Base-by-base conservation (phyloP, 2,113 vertebrate species). In the Pluvialis apricaria region DNA sequence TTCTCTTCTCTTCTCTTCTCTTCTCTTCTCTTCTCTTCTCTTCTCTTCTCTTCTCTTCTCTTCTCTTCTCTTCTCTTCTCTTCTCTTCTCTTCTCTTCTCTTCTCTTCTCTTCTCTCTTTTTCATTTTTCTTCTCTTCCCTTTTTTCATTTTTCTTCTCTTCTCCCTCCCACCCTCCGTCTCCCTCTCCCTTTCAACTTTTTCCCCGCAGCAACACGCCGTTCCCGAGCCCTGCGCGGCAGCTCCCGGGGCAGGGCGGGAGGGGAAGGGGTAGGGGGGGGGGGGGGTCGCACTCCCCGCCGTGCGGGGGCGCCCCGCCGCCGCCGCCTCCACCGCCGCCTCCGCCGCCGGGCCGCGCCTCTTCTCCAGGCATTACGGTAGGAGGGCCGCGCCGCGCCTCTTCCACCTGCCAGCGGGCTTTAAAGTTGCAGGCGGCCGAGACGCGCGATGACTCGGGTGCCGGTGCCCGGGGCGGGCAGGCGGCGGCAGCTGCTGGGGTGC, bases 401-500 rank as follows among this genome's bases (percentile, higher is more conserved):
- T 97, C 96, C 98, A 98, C 97, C 97, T 98, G 98, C 97, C 96
- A 90, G 96, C 32, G 34, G 64, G 90, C 97, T 98, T 97, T 98
- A 97, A 98, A 98, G 97, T 98, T 98, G 96, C 97, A 34, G 64
- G 70, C 87, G 82, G 94, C 93, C 69, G 3, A 28, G 64, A 34
- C 82, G 86, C 71, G 69, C 86, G 47, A 71, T 61, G 97, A 95
- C 36, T 97, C 25, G 92, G 93, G 47, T 76, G 38, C 11, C 20
- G 87, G 49, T n/a, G 90, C 25, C 57, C 34, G 44, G 40, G 60
- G 64, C 62, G 62, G 40, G 58, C 22, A 0, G 70, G 45, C 45
- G 70, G 47, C 17, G 36, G 81, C 22, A 1, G 65, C n/a, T 19
- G 42, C 4, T 2, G 6, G 58, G 16, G 15, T 2, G 15, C 11